Base-by-base conservation (phyloP, 2,888 invertebrate genomes). In the Clostera curtula region DNA sequence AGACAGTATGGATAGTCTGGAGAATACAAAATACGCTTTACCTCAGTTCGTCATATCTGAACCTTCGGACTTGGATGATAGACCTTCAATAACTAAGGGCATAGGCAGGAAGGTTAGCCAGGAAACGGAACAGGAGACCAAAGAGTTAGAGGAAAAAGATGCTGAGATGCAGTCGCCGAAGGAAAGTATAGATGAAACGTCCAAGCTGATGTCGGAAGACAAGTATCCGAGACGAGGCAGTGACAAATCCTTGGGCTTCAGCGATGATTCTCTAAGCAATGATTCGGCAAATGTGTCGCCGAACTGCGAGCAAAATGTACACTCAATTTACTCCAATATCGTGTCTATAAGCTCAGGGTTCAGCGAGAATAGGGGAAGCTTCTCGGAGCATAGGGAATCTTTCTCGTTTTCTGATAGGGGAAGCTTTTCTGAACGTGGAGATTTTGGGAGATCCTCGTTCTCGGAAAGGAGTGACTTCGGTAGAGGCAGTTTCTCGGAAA, bases 51-150 rank as follows among this genome's bases (percentile, higher is more conserved):
- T 91, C 2, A 91, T 92, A 37, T 90, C 90, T 0, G 90, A 91
- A 47, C 91, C 91, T 0, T 87, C 88, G 1, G 92, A 90, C 37
- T 34, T 85, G 12, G 86, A 87, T 31, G 89, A 89, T 37, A 86
- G 91, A 67, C 93, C 93, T 0, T 93, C 93, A 0, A 93, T 94
- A 31, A 93, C 92, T 0, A 87, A 91, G 31, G 93, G 93, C 0
- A 91, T 91, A 12, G 91, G 91, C 0, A 76, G 90, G 20, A 90
- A 90, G 45, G 86, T 88, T 2, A 90, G 90, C 27, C 85, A 89
- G 23, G 90, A 90, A 38, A 85, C 80, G 1, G 89, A 89, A n/a
- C 46, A 28, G 12, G 44, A 61, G 2, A 61, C 22, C 0, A 49
- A 66, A 15, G 29, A 50, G 0, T 35, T 49, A 2, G 58, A 56